Percentiles rank a stretch among this genome's conserved stretches.
Evolutionary conservation across 2,113 vertebrate genomes (phyloP).

Genomic region (Syngnathus typhle): DNA sequence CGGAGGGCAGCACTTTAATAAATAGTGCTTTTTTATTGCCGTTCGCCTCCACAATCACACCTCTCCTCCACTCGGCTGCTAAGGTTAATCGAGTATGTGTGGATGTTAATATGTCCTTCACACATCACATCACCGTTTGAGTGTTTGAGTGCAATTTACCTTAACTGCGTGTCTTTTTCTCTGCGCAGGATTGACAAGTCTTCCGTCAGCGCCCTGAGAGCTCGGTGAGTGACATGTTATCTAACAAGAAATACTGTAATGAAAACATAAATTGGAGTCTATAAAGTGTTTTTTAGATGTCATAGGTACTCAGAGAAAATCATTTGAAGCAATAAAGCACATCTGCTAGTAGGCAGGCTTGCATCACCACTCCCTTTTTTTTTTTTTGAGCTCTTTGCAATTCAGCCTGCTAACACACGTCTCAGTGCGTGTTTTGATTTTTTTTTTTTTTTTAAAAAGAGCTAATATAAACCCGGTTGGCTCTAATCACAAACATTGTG

Average conservation of each 20-base stretch:
- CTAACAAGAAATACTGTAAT: not conserved
- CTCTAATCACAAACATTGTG: not conserved
- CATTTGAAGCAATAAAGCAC: not conserved
- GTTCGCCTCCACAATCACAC: conserved; percentile 19
- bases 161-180: conserved; percentile 8
- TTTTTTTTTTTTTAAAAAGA: too few relatives aligned
- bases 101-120: conserved; percentile 20
- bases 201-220: conserved; percentile 58
- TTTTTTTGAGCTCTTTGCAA: not conserved
- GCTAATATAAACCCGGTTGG: too few relatives aligned
- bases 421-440: not conserved
- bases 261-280: not conserved
- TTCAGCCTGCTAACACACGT: not conserved
- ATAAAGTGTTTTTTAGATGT: not conserved
- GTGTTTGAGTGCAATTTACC: not conserved
- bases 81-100: conserved; percentile 40
- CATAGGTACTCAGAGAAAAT: not conserved
- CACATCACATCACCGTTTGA: not conserved
- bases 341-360: not conserved
- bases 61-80: conserved; percentile 25
- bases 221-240: conserved; percentile 57
- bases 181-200: conserved; percentile 69
- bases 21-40: conserved; percentile 37
- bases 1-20: conserved; percentile 24
- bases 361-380: not conserved